Evolutionary conservation across 2,888 invertebrate genomes (phyloP).

Genomic region (Priocnemis perturbator): DNA sequence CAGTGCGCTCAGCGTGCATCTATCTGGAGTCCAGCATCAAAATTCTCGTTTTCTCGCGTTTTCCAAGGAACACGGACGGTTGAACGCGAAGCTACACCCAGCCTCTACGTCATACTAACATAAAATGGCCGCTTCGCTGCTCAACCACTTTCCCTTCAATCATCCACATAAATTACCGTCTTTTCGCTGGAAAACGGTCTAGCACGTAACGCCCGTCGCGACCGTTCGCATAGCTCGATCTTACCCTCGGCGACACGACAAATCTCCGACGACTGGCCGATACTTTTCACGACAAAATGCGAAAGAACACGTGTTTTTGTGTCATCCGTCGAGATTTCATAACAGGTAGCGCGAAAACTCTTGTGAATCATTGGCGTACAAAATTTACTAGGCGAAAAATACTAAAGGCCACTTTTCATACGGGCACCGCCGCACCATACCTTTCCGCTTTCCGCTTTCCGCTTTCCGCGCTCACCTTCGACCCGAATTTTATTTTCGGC

Average conservation of each 20-base stretch:
- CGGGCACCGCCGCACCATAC: too few species aligned
- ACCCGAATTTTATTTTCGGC: too few species aligned
- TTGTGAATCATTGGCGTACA: conserved; percentile 43
- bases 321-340: conserved; percentile 58
- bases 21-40: conserved; percentile 61
- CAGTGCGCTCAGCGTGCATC: conserved; percentile 58
- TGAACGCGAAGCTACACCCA: conserved; percentile 72
- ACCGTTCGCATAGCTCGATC: conserved; percentile 7
- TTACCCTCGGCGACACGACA: neutral
- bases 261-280: conserved; percentile 17
- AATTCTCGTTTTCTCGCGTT: conserved; percentile 57
- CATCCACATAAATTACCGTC: conserved; percentile 40
- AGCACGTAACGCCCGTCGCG: neutral
- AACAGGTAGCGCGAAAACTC: conserved; percentile 65
- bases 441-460: too few species aligned
- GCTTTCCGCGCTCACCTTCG: too few species aligned
- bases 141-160: conserved; percentile 50
- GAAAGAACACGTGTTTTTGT: conserved; percentile 60
- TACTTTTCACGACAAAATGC: conserved; percentile 30
- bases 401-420: conserved; percentile 7
- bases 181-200: conserved; percentile 23
- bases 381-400: conserved; percentile 44
- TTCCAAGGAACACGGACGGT: conserved; percentile 62
- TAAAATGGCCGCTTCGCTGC: conserved; percentile 69
- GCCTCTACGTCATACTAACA: conserved; percentile 73